Conservation (phyloP, 2,113 vertebrate genomes). For the Porphyrio hochstetteri region DNA sequence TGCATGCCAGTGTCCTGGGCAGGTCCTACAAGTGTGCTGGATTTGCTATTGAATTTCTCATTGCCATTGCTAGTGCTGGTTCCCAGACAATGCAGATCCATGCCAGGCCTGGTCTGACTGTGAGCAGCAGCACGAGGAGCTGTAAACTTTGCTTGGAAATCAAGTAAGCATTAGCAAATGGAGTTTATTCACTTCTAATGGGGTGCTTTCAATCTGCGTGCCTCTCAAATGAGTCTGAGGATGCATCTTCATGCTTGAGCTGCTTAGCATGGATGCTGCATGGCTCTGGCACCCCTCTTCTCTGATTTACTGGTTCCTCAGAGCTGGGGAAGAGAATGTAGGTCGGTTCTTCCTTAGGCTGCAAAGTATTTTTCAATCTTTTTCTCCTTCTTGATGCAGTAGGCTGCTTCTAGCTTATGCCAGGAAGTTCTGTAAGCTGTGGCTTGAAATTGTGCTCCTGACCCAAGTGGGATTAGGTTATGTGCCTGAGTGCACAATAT, state of each 20-base stretch:
- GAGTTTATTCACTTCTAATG: background rate
- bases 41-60: background rate
- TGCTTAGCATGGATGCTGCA: background rate
- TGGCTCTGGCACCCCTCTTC: background rate
- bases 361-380: background rate
- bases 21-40: background rate
- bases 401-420: background rate
- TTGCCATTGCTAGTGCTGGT: background rate
- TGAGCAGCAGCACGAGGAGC: background rate
- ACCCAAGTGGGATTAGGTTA: background rate
- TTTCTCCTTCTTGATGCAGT: background rate
- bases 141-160: background rate
- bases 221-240: background rate
- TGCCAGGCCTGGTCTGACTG: background rate
- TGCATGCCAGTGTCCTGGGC: background rate
- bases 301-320: background rate
- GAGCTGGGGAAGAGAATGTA: background rate
- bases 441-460: background rate
- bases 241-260: background rate
- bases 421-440: background rate
- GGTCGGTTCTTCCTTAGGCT: background rate
- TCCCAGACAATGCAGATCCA: background rate
- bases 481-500: rapidly evolving
- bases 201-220: background rate
- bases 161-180: background rate